These are phyloP conservation scores for Mus spicilegus DNA, from an alignment of 2,113 vertebrate genomes.

Conservation along the genomic window DNA sequence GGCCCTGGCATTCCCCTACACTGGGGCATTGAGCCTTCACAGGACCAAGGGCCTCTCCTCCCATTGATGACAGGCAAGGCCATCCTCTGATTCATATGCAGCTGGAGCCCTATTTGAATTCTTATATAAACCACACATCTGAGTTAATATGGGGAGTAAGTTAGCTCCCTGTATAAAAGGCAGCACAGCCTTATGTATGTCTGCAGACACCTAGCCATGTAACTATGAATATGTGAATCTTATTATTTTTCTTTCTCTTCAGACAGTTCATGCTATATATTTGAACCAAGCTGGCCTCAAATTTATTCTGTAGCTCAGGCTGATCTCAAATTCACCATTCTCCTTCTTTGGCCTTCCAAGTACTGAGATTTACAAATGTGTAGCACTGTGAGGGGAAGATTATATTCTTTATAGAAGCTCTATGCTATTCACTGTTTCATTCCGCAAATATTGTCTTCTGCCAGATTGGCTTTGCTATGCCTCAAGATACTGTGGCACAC, in stretches of 20 bases:
- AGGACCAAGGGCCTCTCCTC: no score
- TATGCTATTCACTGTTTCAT: background rate
- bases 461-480: background rate
- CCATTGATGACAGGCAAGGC: no score
- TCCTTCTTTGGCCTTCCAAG: background rate
- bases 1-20: no score
- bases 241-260: background rate
- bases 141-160: background rate
- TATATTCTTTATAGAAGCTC: slow-evolving; percentile 15
- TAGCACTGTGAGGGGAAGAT: background rate
- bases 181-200: background rate
- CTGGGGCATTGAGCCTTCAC: no score
- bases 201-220: background rate
- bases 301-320: background rate
- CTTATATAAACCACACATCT: background rate
- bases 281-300: background rate
- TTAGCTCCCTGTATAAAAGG: background rate
- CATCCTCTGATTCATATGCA: no score
- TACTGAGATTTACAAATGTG: background rate
- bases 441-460: slow-evolving; percentile 16
- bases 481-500: background rate
- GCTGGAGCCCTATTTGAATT: background rate
- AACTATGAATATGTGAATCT: background rate
- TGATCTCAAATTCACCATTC: background rate
- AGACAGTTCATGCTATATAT: background rate